Evolutionary conservation across 2,797 vertebrate species (phyloP), one percentile per base, ranked within the genome.

Genomic region (Epinephelus malabaricus): DNA sequence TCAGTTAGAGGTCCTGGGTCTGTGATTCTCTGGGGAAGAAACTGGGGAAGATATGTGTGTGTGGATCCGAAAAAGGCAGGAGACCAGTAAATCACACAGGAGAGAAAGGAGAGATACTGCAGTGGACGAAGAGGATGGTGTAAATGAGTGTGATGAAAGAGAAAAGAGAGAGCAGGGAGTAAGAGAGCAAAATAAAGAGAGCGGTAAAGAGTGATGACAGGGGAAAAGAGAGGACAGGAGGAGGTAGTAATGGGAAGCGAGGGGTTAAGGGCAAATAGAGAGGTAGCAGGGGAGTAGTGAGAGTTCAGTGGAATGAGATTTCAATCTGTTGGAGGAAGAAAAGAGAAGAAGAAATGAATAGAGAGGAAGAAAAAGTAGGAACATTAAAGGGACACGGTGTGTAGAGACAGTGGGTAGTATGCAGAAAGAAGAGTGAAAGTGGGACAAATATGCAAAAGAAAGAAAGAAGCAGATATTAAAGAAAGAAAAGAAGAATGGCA

Each of bases 221-320:
- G 67, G 64, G 43, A 74, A 53, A 75, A 62, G 76, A 75, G 66
- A 70, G 59, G 73, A 64, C 15, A 25, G 69, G 68, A 79, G 76
- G 64, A 73, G 80, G 74, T n/a, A 56, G 53, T 23, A 18, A 60
- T 70, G 73, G 82, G 82, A 86, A 73, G 70, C 65, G 47, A 63
- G 68, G 69, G 70, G 80, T 74, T 63, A 76, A 60, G 60, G 60
- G 74, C 1, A 47, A 76, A 51, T 55, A 77, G 68, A 60, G 76
- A 76, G 40, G 83, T 58, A 69, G 76, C 75, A 64, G 72, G 90
- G 89, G 83, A 81, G 88, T 75, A 66, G 72, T 64, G 60, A 73
- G 83, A 86, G 88, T 91, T 88, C 74, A 82, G 81, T 68, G 73
- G 84, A 93, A 94, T 94, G 92, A 87, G 92, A 94, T 94, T 95